Evolutionary conservation across 2,113 vertebrate genomes (phyloP).

Genomic region (Grammatotria lemairii): DNA sequence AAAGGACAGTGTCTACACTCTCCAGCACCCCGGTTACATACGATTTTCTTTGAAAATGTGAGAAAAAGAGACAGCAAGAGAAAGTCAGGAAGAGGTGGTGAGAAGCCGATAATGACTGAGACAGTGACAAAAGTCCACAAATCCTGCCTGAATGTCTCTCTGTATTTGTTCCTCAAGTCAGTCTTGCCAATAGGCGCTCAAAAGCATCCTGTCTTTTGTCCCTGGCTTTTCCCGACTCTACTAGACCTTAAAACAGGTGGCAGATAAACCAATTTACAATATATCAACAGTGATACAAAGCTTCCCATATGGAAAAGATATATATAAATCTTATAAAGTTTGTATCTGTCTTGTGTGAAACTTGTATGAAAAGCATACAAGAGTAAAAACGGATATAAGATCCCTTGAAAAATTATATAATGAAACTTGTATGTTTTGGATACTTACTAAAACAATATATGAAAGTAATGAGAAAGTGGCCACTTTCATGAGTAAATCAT

Average conservation of each 20-base stretch:
- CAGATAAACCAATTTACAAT: background rate
- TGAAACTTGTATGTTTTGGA: too few relatives aligned
- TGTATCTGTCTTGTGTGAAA: too few relatives aligned
- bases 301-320: too few relatives aligned
- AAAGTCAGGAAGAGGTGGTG: background rate
- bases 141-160: background rate
- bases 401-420: too few relatives aligned
- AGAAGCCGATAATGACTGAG: slow-evolving; percentile 15
- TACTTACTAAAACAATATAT: too few relatives aligned
- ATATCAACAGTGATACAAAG: background rate
- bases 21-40: background rate
- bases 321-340: too few relatives aligned
- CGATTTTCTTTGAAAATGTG: slow-evolving; percentile 15
- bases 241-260: background rate
- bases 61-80: slow-evolving; percentile 1
- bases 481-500: too few relatives aligned
- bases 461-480: too few relatives aligned
- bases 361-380: too few relatives aligned
- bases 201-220: background rate
- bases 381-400: too few relatives aligned
- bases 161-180: background rate
- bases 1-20: slow-evolving; percentile 6
- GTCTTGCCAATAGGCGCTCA: background rate
- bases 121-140: slow-evolving; percentile 8
- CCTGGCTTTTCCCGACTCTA: background rate